Base-by-base conservation (phyloP, 2,797 vertebrate genomes). In the Propithecus perrieri region DNA sequence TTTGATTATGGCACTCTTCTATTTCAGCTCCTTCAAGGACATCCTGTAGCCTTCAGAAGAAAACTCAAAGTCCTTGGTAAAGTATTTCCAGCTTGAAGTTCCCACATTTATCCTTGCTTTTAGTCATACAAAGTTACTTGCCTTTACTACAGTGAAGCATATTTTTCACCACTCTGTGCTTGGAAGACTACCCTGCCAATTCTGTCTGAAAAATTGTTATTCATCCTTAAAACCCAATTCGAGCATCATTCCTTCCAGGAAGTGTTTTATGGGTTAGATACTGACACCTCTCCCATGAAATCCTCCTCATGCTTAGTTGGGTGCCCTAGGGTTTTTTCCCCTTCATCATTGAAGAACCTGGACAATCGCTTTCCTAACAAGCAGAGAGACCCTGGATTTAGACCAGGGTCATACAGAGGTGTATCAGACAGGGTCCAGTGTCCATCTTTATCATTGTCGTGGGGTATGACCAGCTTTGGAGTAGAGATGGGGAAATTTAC, bases 1-100 rank as follows among this genome's bases (percentile, higher is more conserved):
- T 91, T 79, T 94, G 83, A 85, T 88, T 81, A 81, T 65, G 69
- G 69, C 86, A 86, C 55, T 85, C 53, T 90, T 95, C 28, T 61
- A 11, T 33, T 94, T 89, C n/a, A 71, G 2, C 53, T 78, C 46
- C 41, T 94, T 80, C 78, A 80, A 94, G 71, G 88, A 76, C 81
- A 48, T 87, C 53, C 59, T 76, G 4, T 41, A 41, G 48, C 18
- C n/a, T 89, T 79, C 50, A 75, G 95, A 85, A 94, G 71, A 72
- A 95, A 91, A 92, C 71, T 75, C 55, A 78, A 72, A 86, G 35
- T 72, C 72, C 28, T 59, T 76, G 65, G 92, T 28, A 14, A 22
- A n/a, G 57, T 74, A 61, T 72, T 95, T 88, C 86, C 48, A 80
- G 55, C 55, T 81, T 33, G 26, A 38, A 43, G n/a, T 69, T 84